A percentile compares a stretch with the other conserved stretches of the same genome.
Evolutionary conservation across 2,797 vertebrate species (phyloP).

Genomic region (Staurois parvus): DNA sequence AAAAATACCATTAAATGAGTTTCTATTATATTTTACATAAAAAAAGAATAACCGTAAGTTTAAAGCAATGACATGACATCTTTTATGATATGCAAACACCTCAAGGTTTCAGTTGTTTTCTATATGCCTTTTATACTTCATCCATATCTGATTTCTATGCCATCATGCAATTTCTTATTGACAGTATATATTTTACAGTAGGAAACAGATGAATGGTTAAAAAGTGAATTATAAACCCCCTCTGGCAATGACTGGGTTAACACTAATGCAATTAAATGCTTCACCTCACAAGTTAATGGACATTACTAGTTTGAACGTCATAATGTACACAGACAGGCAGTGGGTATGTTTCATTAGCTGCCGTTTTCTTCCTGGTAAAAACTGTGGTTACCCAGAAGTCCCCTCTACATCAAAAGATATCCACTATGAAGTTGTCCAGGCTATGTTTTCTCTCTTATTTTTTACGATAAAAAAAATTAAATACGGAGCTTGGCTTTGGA

Average conservation of each 20-base stretch:
- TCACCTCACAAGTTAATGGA: constrained; percentile 8
- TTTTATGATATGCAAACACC: constrained; percentile 1
- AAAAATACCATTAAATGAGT: too few species aligned
- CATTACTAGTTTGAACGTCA: neutral
- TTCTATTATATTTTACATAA: too few species aligned
- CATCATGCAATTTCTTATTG: neutral
- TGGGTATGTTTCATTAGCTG: too few species aligned
- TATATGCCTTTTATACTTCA: neutral
- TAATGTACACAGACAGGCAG: neutral
- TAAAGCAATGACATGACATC: neutral
- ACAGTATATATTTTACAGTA: neutral
- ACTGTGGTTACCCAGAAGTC: too few species aligned
- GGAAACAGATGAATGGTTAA: neutral
- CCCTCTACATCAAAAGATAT: too few species aligned
- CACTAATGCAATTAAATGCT: constrained; percentile 29
- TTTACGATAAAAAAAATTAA: too few species aligned
- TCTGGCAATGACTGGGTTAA: neutral
- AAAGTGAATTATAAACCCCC: neutral
- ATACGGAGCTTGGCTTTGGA: too few species aligned
- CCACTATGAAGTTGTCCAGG: too few species aligned
- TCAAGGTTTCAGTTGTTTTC: neutral
- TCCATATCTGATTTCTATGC: neutral
- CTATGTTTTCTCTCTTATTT: too few species aligned
- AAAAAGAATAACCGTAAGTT: too few species aligned
- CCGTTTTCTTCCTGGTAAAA: too few species aligned